Percentiles rank a stretch among this genome's conserved stretches.
phyloP scores from a whole-genome alignment of 2,113 vertebrate genomes.

The Micromys minutus region DNA sequence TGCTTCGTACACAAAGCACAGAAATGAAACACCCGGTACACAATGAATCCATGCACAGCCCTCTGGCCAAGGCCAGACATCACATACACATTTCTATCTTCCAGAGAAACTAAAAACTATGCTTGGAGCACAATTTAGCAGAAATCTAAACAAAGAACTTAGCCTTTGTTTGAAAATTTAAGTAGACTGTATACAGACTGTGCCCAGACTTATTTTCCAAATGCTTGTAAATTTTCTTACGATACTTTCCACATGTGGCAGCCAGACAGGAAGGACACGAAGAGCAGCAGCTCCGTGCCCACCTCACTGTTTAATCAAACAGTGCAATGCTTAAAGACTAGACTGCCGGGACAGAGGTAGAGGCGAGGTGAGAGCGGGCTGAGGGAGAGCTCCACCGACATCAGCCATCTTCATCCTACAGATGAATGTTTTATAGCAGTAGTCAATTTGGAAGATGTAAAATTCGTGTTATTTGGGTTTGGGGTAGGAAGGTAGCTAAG shows the following conservation, averaged over 20 bases:
- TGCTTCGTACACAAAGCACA: constrained; percentile 29
- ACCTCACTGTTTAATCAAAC: constrained; percentile 18
- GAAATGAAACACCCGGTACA: constrained; percentile 60
- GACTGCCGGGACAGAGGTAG: constrained; percentile 3
- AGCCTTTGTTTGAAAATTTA: constrained; percentile 57
- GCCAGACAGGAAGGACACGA: constrained; percentile 46
- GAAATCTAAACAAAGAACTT: constrained; percentile 49
- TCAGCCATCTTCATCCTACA: constrained; percentile 68
- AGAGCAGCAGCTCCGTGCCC: background rate
- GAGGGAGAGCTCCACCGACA: constrained; percentile 77
- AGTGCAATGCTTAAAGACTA: constrained; percentile 45
- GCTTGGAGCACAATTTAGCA: constrained; percentile 60
- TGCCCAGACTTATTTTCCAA: constrained; percentile 43
- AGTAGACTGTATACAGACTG: constrained; percentile 24
- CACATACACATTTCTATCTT: constrained; percentile 61
- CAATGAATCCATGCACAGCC: constrained; percentile 33
- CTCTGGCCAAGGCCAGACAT: constrained; percentile 59
- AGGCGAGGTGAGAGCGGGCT: constrained; percentile 59
- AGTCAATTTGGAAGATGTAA: constrained; percentile 81
- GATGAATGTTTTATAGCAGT: constrained; percentile 78
- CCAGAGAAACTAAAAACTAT: constrained; percentile 39
- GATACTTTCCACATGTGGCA: constrained; percentile 43
- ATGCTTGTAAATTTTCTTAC: constrained; percentile 52
- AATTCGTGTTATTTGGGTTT: constrained; percentile 75
- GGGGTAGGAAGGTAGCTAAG: constrained; percentile 56